Evolutionary conservation across 2,888 invertebrate genomes (phyloP), one percentile per base, ranked within the genome.

Genomic region (Lysandra coridon): DNA sequence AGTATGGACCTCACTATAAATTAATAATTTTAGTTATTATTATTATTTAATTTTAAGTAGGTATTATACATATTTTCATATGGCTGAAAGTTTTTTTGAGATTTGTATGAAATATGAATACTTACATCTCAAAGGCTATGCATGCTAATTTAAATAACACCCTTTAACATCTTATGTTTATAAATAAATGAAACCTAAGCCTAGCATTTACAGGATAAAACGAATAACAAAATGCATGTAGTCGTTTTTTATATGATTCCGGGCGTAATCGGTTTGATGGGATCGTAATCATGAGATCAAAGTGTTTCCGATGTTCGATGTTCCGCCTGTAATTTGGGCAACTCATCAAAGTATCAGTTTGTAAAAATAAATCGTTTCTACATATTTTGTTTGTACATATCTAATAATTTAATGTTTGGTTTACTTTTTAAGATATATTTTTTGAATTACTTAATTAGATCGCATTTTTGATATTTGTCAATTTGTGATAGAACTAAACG

Each of bases 231-330:
- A n/a, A 62, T 64, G 30, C 30, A 64, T 30, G 64, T 30, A 30
- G 33, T 1, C 1, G 69, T 69, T 37, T 69, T 64, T 69, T 69
- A 69, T 69, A 69, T 69, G 12, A 14, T 69, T 33, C 69, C 5
- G 33, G 69, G 17, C 33, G 69, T 69, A 23, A 33, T 69, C 33
- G 17, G 69, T 69, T 69, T 33, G 69, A 69, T 69, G 69, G 33
- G 69, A 69, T 69, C 69, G 69, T 44, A 44, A 74, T 74, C 74
- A 74, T 44, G 33, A 74, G 74, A 74, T 74, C 74, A 74, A 74
- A 74, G 37, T 37, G 69, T 69, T 69, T 69, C 33, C 69, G 69
- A 69, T 69, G 69, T 69, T 37, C 69, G 69, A 69, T 33, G 33
- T 69, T 69, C 69, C 69, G 69, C 33, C 69, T 69, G 69, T 69